A percentile compares a stretch with the other conserved stretches of the same genome.
These are phyloP conservation scores for Peromyscus californicus DNA, from an alignment of 2,113 vertebrate genomes.

Conservation along the genomic window DNA sequence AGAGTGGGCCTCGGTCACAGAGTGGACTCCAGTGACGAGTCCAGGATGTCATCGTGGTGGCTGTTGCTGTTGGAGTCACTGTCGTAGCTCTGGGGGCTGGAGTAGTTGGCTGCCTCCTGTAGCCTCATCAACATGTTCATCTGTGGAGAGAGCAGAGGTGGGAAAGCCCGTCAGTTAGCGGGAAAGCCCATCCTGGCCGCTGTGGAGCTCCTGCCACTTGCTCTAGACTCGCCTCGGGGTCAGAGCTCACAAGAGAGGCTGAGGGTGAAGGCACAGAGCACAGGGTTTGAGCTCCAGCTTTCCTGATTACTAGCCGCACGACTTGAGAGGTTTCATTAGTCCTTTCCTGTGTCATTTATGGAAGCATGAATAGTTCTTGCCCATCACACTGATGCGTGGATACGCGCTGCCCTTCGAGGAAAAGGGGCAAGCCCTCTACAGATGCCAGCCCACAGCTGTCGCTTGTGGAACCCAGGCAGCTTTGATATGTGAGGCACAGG, in stretches of 20 bases:
- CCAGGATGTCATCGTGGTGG: constrained; percentile 96
- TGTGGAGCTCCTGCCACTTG: fast-evolving
- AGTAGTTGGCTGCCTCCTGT: constrained; percentile 97
- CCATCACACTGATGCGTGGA: fast-evolving
- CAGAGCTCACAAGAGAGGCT: background rate
- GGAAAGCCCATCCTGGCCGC: background rate
- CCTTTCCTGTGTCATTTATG: background rate
- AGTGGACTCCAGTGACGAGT: constrained; percentile 96
- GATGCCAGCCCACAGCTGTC: background rate
- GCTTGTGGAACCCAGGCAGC: fast-evolving
- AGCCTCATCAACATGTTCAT: constrained; percentile 99
- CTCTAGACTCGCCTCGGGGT: background rate
- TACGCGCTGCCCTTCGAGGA: fast-evolving
- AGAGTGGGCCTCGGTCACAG: constrained; percentile 87
- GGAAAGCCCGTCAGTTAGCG: fast-evolving
- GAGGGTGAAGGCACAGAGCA: background rate
- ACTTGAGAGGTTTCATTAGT: background rate
- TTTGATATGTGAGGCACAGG: fast-evolving
- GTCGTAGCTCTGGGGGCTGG: constrained; percentile 98
- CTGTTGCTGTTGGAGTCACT: constrained; percentile 99
- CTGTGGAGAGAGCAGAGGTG: constrained; percentile 81
- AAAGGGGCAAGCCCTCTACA: background rate
- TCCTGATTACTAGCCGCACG: background rate
- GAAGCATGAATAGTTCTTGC: background rate
- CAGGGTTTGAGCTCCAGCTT: background rate